Base-by-base conservation (phyloP, 2,113 vertebrate species). In the Amia ocellicauda region DNA sequence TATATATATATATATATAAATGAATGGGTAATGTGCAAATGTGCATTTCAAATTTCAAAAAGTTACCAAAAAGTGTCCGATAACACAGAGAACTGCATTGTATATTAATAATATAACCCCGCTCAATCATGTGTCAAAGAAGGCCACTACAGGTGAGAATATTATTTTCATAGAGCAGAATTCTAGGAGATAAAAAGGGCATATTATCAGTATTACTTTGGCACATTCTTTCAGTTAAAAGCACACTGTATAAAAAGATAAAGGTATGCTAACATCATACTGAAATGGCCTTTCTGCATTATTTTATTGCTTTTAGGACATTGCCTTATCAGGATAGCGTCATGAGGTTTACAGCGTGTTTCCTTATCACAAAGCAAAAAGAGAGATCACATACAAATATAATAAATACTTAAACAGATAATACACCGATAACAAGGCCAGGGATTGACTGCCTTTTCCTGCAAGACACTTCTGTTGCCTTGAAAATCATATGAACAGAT, bases 311-410 rank as follows among this genome's bases (percentile, higher is more conserved):
- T 42, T 19, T 36, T 22, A 20, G 3, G 29, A 36, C 17, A 11
- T 19, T 19, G 29, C 3, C 23, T 10, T 58, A 41, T 41, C 31
- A 58, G 31, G 29, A 23, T 20, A 58, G 31, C 20, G 29, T 42
- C 31, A 58, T 20, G 55, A 57, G 56, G 29, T 58, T 58, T 41
- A 58, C 20, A 58, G 56, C 56, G 9, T 41, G 19, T 20, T 24
- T 22, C 56, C 56, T 42, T 58, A 58, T 58, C 36, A 40, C 16
- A 17, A 3, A 20, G 19, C 31, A 5, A 8, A 20, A 58, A 22
- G 9, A 23, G 31, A 57, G 9, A 58, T 22, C n/a, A 11, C 29
- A 36, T 11, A 36, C 19, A 58, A 20, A 58, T 58, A 40, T 58
- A 28, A 56, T 56, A 56, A 56, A 56, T 4, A 11, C 26, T 58